These are phyloP conservation scores for Cuniculus paca DNA, from an alignment of 2,797 vertebrate species.

Conservation along the genomic window DNA sequence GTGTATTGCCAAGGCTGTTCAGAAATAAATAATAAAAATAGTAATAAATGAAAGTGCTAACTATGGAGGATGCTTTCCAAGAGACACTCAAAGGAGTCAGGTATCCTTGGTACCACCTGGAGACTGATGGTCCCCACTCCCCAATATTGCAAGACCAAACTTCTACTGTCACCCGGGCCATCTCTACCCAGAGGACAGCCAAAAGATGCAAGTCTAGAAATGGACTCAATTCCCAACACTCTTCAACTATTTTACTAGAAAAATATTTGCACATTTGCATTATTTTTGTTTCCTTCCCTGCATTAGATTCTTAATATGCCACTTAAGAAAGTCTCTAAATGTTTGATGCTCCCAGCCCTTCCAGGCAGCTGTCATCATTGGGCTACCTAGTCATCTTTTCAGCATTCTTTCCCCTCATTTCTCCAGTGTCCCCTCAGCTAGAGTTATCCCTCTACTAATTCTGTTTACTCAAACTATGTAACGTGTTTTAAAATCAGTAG, in stretches of 20 bases:
- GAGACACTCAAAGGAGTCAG: neutral
- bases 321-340: constrained; percentile 7
- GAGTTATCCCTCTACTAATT: neutral
- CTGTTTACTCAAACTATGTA: neutral
- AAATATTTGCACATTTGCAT: neutral
- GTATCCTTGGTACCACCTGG: neutral
- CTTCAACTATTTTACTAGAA: neutral
- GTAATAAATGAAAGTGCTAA: neutral
- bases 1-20: constrained; percentile 27
- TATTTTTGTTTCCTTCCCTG: neutral
- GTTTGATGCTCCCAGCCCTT: fast-evolving
- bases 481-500: neutral
- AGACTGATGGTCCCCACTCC: neutral
- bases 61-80: neutral
- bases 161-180: neutral
- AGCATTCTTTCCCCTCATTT: neutral
- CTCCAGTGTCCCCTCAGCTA: neutral
- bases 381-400: neutral
- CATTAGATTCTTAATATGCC: neutral
- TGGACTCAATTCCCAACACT: neutral
- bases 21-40: constrained; percentile 46
- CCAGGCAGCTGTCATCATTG: neutral
- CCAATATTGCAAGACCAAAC: neutral
- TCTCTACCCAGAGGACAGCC: neutral
- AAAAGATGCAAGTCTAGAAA: neutral